Evolutionary conservation across 2,113 vertebrate species (phyloP).

Genomic region (Hipposideros armiger): DNA sequence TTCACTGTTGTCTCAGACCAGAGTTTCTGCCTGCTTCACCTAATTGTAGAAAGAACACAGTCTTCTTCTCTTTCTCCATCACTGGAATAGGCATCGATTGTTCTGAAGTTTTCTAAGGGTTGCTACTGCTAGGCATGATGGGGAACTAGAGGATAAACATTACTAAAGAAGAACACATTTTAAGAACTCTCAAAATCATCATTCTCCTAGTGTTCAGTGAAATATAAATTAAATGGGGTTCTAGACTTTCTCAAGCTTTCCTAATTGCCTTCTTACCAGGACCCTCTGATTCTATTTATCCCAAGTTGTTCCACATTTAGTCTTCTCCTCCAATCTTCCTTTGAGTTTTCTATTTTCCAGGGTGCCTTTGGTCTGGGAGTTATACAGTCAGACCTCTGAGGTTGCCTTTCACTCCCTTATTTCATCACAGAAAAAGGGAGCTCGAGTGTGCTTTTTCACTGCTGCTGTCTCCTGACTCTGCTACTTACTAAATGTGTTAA

Average conservation of each 20-base stretch:
- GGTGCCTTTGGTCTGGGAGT: background rate
- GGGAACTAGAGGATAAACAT: background rate
- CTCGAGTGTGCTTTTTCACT: background rate
- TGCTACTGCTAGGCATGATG: background rate
- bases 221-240: background rate
- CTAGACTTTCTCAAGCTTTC: background rate
- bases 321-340: background rate
- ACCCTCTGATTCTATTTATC: background rate
- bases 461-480: background rate
- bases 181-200: background rate
- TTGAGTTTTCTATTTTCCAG: background rate
- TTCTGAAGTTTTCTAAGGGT: background rate
- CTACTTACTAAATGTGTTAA: background rate
- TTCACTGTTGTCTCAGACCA: background rate
- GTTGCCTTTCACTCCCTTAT: background rate
- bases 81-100: background rate
- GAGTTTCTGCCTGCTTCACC: background rate
- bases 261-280: background rate
- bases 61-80: background rate
- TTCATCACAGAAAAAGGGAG: background rate
- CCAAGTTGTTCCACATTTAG: background rate
- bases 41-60: background rate
- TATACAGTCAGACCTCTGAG: background rate
- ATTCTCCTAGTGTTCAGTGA: background rate
- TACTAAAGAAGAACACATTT: background rate